Percentiles rank a stretch among this genome's conserved stretches.
phyloP scores from a whole-genome alignment of 2,797 vertebrate species.

The Syndactyla subalaris region DNA sequence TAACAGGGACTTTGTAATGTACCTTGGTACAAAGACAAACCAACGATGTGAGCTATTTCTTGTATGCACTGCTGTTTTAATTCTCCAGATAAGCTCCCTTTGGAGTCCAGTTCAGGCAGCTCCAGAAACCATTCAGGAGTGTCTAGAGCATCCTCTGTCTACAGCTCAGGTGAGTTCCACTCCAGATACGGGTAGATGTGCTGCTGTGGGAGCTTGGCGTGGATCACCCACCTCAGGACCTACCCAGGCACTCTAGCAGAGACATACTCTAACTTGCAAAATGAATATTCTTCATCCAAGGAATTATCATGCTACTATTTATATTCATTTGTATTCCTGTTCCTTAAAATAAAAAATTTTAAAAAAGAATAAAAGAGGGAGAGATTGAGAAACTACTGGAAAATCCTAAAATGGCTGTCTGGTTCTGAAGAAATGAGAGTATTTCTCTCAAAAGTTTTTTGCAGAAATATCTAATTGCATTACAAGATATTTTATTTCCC shows the following conservation, averaged over 20 bases:
- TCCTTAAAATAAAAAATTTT: neutral
- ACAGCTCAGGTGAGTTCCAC: neutral
- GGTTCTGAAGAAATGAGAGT: neutral
- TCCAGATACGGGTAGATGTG: neutral
- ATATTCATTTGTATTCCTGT: neutral
- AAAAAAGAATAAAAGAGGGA: accelerated
- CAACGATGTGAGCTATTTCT: neutral
- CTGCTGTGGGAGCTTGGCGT: neutral
- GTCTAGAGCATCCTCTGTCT: neutral
- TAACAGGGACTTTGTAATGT: neutral
- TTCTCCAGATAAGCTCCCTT: neutral
- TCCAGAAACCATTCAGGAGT: neutral
- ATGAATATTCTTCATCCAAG: constrained; percentile 13
- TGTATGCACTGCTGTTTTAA: neutral
- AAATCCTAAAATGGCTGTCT: neutral
- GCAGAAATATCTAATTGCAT: constrained; percentile 13
- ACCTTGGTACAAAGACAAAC: neutral
- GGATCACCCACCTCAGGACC: neutral
- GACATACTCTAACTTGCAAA: neutral
- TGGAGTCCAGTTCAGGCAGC: neutral
- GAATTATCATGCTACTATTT: neutral
- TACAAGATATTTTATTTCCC: constrained; percentile 26
- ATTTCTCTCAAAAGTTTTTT: constrained; percentile 3
- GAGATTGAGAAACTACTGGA: neutral
- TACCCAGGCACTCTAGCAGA: neutral